These are phyloP conservation scores for Dissostichus mawsoni DNA, from an alignment of 2,113 vertebrate species.

Conservation along the genomic window DNA sequence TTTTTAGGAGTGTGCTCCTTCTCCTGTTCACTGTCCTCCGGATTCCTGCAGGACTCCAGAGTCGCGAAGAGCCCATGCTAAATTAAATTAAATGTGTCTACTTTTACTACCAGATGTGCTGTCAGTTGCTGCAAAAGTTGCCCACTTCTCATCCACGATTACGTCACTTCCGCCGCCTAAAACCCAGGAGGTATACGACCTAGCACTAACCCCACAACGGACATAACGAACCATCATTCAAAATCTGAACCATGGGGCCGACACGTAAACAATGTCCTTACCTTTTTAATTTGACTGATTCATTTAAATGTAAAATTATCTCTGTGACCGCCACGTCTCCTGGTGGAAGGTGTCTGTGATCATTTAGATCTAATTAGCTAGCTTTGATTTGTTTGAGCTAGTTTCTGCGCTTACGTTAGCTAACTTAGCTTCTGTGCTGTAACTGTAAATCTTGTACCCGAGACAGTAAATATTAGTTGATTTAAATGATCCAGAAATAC, in stretches of 20 bases:
- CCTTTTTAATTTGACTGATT: rapidly evolving
- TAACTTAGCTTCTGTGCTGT: not conserved
- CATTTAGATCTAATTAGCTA: not conserved
- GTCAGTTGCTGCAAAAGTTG: too few relatives aligned
- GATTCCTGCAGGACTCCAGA: too few relatives aligned
- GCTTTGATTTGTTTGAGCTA: not conserved
- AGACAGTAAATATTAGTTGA: not conserved
- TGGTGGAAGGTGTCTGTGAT: not conserved
- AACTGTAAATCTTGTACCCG: not conserved
- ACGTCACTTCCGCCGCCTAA: too few relatives aligned
- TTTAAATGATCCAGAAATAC: not conserved
- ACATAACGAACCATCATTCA: constrained; percentile 7
- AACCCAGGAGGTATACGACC: too few relatives aligned
- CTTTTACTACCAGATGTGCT: too few relatives aligned
- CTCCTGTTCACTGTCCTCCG: too few relatives aligned
- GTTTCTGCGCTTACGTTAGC: not conserved
- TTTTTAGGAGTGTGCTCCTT: too few relatives aligned
- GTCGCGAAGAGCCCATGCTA: too few relatives aligned
- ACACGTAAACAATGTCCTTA: constrained; percentile 55
- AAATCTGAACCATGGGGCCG: constrained; percentile 70
- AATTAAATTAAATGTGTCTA: too few relatives aligned
- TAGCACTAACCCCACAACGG: not conserved
- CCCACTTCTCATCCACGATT: too few relatives aligned
- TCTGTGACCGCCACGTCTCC: too few relatives aligned
- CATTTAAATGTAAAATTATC: rapidly evolving